phyloP scores from a whole-genome alignment of 2,797 vertebrate genomes.

The Sebastes diaconus region DNA sequence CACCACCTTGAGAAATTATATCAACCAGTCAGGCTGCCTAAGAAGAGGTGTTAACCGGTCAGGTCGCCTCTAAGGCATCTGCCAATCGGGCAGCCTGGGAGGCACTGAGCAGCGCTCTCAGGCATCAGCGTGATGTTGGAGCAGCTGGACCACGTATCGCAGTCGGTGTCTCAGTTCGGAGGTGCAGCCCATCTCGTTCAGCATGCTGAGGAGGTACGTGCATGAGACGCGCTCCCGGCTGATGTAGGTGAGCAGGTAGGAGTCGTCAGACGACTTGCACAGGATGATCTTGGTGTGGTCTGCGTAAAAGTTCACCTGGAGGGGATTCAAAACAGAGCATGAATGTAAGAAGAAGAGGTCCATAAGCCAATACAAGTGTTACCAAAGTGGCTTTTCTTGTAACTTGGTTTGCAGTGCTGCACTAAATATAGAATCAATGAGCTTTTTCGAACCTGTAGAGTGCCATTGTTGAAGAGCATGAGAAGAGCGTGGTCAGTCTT shows the following conservation, averaged over 20 bases:
- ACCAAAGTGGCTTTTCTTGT: neutral
- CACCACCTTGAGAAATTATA: conserved; percentile 40
- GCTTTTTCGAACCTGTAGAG: conserved; percentile 87
- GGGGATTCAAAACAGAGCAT: neutral
- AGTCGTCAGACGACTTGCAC: conserved; percentile 88
- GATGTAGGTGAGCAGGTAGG: conserved; percentile 94
- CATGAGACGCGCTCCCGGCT: conserved; percentile 90
- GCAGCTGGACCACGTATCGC: conserved; percentile 90
- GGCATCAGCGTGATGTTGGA: conserved; percentile 87
- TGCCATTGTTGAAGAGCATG: conserved; percentile 96
- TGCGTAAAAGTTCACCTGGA: conserved; percentile 96
- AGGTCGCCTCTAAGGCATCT: conserved; percentile 44
- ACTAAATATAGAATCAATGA: neutral
- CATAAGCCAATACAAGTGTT: no score
- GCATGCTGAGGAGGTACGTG: conserved; percentile 91
- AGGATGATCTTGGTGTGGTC: conserved; percentile 98
- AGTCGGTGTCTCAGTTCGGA: conserved; percentile 90
- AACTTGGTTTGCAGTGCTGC: neutral
- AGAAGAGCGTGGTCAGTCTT: conserved; percentile 96
- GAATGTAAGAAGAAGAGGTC: neutral
- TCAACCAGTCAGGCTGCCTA: conserved; percentile 52
- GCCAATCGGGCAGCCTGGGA: conserved; percentile 41
- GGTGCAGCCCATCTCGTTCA: conserved; percentile 91
- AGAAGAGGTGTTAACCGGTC: conserved; percentile 42
- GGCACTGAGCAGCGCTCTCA: conserved; percentile 58